Evolutionary conservation across 2,797 vertebrate genomes (phyloP).

Genomic region (Lutjanus argentimaculatus): DNA sequence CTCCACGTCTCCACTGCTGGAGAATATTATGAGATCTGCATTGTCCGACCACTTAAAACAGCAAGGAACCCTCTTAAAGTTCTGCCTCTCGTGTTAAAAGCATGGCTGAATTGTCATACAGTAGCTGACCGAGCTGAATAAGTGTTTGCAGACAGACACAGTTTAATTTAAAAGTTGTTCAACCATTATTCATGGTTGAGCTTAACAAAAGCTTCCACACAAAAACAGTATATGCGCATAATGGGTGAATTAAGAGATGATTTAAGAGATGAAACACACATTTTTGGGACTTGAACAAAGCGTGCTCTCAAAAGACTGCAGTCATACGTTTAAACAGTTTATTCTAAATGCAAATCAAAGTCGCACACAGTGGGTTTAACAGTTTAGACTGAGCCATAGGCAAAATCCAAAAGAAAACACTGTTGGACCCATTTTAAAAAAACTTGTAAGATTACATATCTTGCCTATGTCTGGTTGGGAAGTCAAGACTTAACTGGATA

Average conservation of each 20-base stretch:
- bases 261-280: not conserved
- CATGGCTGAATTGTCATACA: conserved; percentile 17
- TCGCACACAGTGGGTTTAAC: conserved; percentile 24
- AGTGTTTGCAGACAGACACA: not conserved
- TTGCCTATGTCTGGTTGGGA: conserved; percentile 13
- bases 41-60: conserved; percentile 56
- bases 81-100: conserved; percentile 13
- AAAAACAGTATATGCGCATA: not conserved
- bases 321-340: conserved; percentile 15
- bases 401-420: conserved; percentile 13
- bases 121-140: conserved; percentile 9
- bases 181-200: not conserved
- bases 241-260: conserved; percentile 14
- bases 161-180: conserved; percentile 11
- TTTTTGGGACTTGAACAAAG: not conserved
- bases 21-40: conserved; percentile 54
- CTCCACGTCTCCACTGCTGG: conserved; percentile 41
- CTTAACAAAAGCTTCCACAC: conserved; percentile 1
- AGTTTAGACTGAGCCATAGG: conserved; percentile 23
- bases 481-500: conserved; percentile 27
- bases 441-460: conserved; percentile 30
- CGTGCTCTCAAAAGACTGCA: conserved; percentile 1
- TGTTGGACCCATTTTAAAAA: conserved; percentile 22
- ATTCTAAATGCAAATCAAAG: conserved; percentile 40
- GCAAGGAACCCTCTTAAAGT: conserved; percentile 19